Evolutionary conservation across 2,888 invertebrate species (phyloP), one percentile per base, ranked within the genome.

Genomic region (Leptinotarsa peninsularis): DNA sequence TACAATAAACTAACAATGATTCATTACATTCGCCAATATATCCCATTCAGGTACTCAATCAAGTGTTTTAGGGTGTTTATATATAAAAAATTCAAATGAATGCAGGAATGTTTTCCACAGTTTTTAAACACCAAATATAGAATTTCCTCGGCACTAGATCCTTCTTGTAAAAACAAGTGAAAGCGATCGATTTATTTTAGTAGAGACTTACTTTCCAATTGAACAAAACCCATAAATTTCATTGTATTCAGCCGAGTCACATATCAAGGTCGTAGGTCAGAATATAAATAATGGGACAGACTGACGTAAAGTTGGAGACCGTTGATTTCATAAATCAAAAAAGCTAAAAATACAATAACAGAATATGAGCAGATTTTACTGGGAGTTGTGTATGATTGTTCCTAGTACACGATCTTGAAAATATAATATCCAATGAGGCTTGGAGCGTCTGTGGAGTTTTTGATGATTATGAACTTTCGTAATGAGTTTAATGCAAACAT

Each of bases 181-280:
- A 54, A 54, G 54, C 18, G 54, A 54, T 54, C 54, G n/a, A 54
- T 18, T 54, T 54, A 7, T 3, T 54, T 18, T 5, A 18, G 52
- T 17, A 10, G 18, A 33, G 54, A 10, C 33, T 33, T 33, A 10
- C 33, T 33, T 33, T 33, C 10, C 33, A 7, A 33, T 33, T 33
- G 33, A 33, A 10, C 54, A 18, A 13, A 18, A 10, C 18, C 23
- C 21, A 58, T 58, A 23, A 58, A 58, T 21, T 58, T 18, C 23
- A 58, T 58, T 58, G 23, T 58, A 58, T 58, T 58, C 58, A 58
- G 14, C 58, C 7, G 14, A 14, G 58, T 58, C 23, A 58, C n/a
- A n/a, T 56, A 23, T 56, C 56, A 21, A 23, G 14, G 58, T 58
- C 58, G 14, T 58, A 58, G 58, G 58, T 58, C 58, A 23, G 0